Conservation (phyloP, 2,797 vertebrate species). For the Malacoctenus gilli region DNA sequence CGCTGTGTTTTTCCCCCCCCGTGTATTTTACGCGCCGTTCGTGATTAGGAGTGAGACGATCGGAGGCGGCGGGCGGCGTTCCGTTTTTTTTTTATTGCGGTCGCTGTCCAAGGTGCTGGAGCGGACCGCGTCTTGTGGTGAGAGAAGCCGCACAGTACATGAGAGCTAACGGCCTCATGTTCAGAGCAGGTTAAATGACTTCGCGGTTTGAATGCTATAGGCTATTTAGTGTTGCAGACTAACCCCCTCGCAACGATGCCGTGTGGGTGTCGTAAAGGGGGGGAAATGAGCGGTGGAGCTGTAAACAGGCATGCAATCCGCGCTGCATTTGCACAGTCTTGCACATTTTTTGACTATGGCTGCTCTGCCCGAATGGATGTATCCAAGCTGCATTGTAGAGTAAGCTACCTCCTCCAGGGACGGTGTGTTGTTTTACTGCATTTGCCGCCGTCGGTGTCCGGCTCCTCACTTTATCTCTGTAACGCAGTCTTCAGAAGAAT, state of each 20-base stretch:
- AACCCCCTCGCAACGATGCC: conserved; percentile 54
- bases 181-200: conserved; percentile 64
- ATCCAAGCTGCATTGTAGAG: conserved; percentile 62
- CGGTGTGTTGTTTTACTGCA: conserved; percentile 59
- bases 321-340: conserved; percentile 43
- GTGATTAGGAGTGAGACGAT: conserved; percentile 15
- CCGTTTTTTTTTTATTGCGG: conserved; percentile 13
- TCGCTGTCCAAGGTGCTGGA: conserved; percentile 72
- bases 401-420: conserved; percentile 54
- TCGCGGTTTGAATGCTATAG: conserved; percentile 59
- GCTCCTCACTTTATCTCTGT: conserved; percentile 39
- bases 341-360: conserved; percentile 38
- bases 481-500: conserved; percentile 5
- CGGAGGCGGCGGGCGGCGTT: conserved; percentile 43
- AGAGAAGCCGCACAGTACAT: conserved; percentile 37
- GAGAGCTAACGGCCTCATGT: conserved; percentile 49
- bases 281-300: conserved; percentile 34
- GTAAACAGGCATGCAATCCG: conserved; percentile 41
- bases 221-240: conserved; percentile 63
- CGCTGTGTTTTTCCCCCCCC: conserved; percentile 47
- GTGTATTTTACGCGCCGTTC: conserved; percentile 49
- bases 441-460: conserved; percentile 47
- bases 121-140: conserved; percentile 21
- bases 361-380: conserved; percentile 39
- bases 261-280: conserved; percentile 56